Conservation (phyloP, 2,113 vertebrate genomes). For the Pluvianellus socialis region DNA sequence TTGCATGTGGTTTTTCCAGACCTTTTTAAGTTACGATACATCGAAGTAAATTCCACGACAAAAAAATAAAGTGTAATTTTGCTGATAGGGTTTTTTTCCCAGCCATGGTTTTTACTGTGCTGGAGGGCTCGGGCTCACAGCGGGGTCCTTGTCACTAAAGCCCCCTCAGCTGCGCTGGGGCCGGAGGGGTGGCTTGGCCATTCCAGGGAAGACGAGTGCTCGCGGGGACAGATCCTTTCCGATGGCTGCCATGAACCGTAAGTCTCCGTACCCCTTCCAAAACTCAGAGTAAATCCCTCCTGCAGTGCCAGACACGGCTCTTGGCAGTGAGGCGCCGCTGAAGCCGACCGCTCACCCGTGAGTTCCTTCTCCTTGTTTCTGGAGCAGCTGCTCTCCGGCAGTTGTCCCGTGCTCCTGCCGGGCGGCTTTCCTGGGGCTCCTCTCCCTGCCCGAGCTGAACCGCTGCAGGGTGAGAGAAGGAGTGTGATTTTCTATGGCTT, state of each 20-base stretch:
- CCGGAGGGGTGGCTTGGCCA: background rate
- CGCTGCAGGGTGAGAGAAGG: background rate
- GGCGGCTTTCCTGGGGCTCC: background rate
- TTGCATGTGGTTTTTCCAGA: conserved; percentile 81
- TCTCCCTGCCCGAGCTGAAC: background rate
- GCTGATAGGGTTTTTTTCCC: conserved; percentile 65
- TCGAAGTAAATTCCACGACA: conserved; percentile 54
- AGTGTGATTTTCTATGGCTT: background rate
- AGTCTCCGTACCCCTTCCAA: background rate
- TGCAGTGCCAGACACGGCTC: accelerated
- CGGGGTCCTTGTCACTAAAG: background rate
- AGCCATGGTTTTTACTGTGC: conserved; percentile 72
- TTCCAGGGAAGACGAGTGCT: background rate
- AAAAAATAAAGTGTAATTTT: conserved; percentile 76
- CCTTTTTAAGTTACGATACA: conserved; percentile 77
- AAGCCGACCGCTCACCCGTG: accelerated
- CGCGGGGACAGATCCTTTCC: background rate
- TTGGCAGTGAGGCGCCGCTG: background rate
- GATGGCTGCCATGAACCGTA: accelerated
- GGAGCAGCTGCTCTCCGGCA: background rate
- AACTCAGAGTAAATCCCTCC: background rate
- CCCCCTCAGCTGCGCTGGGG: background rate
- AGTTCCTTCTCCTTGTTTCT: background rate
- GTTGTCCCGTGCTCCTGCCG: background rate
- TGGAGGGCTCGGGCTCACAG: background rate